Evolutionary conservation across 2,113 vertebrate genomes (phyloP).

Genomic region (Cebus imitator): DNA sequence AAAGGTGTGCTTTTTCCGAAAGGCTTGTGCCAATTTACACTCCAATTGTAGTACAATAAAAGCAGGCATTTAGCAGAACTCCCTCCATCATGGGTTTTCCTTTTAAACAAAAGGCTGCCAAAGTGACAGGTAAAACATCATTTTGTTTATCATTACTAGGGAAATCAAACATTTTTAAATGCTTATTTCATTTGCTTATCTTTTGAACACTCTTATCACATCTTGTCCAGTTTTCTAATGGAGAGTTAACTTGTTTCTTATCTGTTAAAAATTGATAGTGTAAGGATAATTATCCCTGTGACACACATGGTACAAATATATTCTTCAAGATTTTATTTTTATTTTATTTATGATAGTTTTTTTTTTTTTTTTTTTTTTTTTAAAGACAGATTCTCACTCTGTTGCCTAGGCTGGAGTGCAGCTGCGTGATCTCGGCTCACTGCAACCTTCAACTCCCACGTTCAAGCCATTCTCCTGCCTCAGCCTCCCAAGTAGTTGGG

Average conservation of each 20-base stretch:
- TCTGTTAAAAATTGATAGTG: background rate
- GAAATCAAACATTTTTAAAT: background rate
- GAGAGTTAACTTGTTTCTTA: background rate
- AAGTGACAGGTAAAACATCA: background rate
- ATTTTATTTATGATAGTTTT: background rate
- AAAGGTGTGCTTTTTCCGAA: constrained; percentile 40
- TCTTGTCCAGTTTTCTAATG: constrained; percentile 2
- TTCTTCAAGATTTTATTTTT: constrained; percentile 32
- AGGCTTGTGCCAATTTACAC: background rate
- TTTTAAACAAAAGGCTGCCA: constrained; percentile 24
- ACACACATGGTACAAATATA: constrained; percentile 15
- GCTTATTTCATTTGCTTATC: constrained; percentile 21
- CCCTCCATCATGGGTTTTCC: background rate
- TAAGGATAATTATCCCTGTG: background rate
- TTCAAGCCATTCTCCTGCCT: too few relatives aligned
- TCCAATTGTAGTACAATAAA: background rate
- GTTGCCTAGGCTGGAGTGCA: too few relatives aligned
- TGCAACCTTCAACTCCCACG: too few relatives aligned
- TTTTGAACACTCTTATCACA: background rate
- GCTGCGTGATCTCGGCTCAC: too few relatives aligned
- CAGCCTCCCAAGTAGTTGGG: too few relatives aligned
- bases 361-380: too few relatives aligned
- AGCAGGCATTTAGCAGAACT: background rate
- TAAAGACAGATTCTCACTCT: too few relatives aligned
- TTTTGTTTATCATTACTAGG: background rate